Evolutionary conservation across 2,113 vertebrate genomes (phyloP).

Genomic region (Ondatra zibethicus): DNA sequence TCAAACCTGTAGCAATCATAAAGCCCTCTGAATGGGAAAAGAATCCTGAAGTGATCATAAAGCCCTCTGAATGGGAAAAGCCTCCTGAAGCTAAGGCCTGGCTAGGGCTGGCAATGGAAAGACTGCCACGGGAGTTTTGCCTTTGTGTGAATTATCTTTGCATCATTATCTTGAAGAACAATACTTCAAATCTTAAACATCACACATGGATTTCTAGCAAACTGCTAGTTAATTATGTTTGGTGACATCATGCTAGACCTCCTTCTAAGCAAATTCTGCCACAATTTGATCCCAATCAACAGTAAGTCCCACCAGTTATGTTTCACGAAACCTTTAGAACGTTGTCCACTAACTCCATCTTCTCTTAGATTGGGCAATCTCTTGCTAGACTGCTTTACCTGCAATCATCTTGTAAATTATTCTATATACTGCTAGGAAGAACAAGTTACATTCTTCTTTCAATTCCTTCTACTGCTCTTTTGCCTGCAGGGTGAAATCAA

Average conservation of each 20-base stretch:
- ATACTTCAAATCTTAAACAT: neutral
- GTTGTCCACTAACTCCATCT: neutral
- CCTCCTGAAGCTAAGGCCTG: neutral
- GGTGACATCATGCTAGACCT: neutral
- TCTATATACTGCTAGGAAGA: neutral
- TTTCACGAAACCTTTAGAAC: neutral
- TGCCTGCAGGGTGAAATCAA: neutral
- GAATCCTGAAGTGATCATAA: neutral
- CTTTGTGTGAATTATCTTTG: neutral
- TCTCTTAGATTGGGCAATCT: neutral
- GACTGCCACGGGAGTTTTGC: neutral
- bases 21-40: neutral
- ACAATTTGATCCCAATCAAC: neutral
- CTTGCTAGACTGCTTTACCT: neutral
- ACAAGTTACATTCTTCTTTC: neutral
- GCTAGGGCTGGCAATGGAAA: neutral
- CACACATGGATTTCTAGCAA: neutral
- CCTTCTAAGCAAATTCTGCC: neutral
- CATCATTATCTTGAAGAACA: neutral
- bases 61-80: neutral
- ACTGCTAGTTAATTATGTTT: neutral
- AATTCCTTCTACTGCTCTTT: neutral
- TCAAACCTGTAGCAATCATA: neutral
- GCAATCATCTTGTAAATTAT: neutral
- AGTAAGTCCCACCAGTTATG: neutral